Percentiles rank a stretch among this genome's conserved stretches.
Evolutionary conservation across 2,888 invertebrate species (phyloP).

Genomic region (Fragum fragum): DNA sequence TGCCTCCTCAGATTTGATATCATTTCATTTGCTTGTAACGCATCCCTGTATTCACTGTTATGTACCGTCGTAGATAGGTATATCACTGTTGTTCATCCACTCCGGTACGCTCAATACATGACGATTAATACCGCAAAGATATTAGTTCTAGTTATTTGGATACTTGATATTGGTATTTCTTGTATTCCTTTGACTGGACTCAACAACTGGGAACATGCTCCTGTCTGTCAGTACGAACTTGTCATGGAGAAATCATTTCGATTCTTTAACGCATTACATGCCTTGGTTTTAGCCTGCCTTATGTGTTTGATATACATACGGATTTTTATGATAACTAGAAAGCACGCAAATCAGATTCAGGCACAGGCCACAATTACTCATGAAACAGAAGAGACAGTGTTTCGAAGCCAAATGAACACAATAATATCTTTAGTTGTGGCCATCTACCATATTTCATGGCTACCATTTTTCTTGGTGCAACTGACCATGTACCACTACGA

Average conservation of each 20-base stretch:
- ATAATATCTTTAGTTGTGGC: conserved; percentile 58
- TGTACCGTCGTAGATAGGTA: conserved; percentile 69
- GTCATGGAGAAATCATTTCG: conserved; percentile 60
- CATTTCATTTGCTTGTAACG: conserved; percentile 65
- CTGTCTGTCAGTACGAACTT: conserved; percentile 68
- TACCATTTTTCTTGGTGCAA: conserved; percentile 66
- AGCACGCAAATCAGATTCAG: conserved; percentile 53
- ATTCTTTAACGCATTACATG: conserved; percentile 48
- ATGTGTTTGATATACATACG: conserved; percentile 62
- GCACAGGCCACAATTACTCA: conserved; percentile 30
- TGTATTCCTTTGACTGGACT: conserved; percentile 47
- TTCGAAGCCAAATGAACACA: conserved; percentile 49
- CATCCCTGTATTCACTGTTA: conserved; percentile 65
- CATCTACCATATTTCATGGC: conserved; percentile 65
- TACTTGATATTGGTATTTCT: conserved; percentile 48
- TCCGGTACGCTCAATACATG: background rate
- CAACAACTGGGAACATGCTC: conserved; percentile 56
- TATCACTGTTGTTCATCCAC: conserved; percentile 65
- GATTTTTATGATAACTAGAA: conserved; percentile 59
- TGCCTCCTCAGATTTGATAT: conserved; percentile 69
- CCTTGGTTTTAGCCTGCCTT: conserved; percentile 51
- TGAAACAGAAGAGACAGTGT: conserved; percentile 11
- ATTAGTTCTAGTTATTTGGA: background rate
- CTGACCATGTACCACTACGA: conserved; percentile 32
- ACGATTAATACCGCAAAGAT: background rate